phyloP scores from a whole-genome alignment of 2,888 invertebrate species.

The Camponotus fellah region DNA sequence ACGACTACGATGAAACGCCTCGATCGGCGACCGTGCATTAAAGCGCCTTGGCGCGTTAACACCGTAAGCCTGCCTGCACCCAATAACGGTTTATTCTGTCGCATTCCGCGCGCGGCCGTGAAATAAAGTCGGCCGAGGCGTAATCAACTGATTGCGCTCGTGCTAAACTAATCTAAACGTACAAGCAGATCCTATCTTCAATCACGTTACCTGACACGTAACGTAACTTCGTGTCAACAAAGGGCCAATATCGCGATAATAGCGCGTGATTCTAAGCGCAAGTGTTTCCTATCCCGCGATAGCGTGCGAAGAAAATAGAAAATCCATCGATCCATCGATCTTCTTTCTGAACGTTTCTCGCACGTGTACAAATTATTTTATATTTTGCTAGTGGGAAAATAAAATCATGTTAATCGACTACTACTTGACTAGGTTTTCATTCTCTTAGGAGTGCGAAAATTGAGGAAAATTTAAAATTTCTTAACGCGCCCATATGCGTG shows the following conservation, averaged over 20 bases:
- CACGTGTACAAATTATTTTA: neutral
- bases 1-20: constrained; percentile 53
- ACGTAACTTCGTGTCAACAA: constrained; percentile 36
- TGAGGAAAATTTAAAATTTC: neutral
- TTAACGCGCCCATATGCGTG: neutral
- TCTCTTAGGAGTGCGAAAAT: neutral
- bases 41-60: constrained; percentile 66
- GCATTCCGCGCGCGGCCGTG: constrained; percentile 68
- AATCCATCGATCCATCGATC: constrained; percentile 37
- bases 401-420: constrained; percentile 27
- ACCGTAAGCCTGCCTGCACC: constrained; percentile 68
- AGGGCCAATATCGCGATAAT: constrained; percentile 63
- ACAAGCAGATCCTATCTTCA: constrained; percentile 11
- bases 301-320: constrained; percentile 33
- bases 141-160: constrained; percentile 38
- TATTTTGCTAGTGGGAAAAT: neutral
- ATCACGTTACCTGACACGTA: neutral
- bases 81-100: constrained; percentile 77
- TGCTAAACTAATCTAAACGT: constrained; percentile 15
- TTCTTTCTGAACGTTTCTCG: constrained; percentile 22
- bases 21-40: constrained; percentile 62
- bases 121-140: constrained; percentile 69
- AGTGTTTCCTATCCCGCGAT: constrained; percentile 20
- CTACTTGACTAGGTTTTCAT: neutral
- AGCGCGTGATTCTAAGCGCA: constrained; percentile 17